Percentiles rank a stretch among this genome's conserved stretches.
Evolutionary conservation across 2,888 invertebrate species (phyloP).

Genomic region (Tillus elongatus): DNA sequence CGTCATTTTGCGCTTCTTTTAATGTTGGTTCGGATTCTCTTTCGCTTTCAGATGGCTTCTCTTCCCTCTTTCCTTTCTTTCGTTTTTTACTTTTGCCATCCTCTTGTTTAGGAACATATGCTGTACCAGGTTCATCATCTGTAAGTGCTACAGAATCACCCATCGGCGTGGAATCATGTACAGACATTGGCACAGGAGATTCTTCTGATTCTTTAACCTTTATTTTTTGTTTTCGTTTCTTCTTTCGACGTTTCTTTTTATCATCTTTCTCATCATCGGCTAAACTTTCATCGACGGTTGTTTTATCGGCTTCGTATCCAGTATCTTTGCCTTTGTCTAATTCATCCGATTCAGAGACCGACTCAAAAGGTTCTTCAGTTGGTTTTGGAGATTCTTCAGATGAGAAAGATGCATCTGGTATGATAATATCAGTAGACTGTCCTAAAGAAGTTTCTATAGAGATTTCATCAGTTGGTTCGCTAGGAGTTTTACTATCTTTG

Average conservation of each 20-base stretch:
- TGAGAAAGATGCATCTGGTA: conserved; percentile 42
- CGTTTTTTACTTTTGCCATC: conserved; percentile 32
- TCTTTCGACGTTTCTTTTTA: conserved; percentile 38
- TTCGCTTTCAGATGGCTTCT: conserved; percentile 36
- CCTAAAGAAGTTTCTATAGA: conserved; percentile 44
- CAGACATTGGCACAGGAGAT: conserved; percentile 43
- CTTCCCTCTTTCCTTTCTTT: conserved; percentile 35
- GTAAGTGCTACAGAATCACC: conserved; percentile 37
- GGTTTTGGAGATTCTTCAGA: conserved; percentile 49
- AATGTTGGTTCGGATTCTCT: conserved; percentile 25
- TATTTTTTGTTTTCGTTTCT: conserved; percentile 43
- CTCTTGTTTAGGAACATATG: conserved; percentile 23
- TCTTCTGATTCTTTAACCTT: conserved; percentile 45
- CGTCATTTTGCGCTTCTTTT: conserved; percentile 35
- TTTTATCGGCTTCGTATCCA: conserved; percentile 67
- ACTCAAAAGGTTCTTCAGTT: conserved; percentile 40
- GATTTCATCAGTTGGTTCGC: conserved; percentile 26
- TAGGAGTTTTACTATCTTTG: conserved; percentile 38
- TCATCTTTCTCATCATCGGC: conserved; percentile 39
- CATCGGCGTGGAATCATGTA: conserved; percentile 39
- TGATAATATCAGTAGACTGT: conserved; percentile 47
- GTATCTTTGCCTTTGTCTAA: conserved; percentile 49
- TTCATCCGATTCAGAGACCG: conserved; percentile 31
- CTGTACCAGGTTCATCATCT: conserved; percentile 35
- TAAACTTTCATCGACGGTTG: conserved; percentile 51